These are phyloP conservation scores for Gavia stellata DNA, from an alignment of 2,113 vertebrate genomes.

Conservation along the genomic window DNA sequence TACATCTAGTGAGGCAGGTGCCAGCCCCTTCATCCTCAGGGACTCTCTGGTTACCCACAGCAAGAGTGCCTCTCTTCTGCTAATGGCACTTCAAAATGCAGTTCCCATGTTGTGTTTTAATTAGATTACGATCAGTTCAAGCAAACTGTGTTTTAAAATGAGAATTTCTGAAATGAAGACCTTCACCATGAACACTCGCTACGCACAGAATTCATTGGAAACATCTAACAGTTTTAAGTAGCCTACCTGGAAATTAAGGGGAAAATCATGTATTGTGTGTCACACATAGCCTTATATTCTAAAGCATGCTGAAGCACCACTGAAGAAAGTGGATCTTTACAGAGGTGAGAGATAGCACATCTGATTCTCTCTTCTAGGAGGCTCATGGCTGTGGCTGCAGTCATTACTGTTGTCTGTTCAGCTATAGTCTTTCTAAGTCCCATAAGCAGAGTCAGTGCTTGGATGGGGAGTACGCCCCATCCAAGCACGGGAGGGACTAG, in stretches of 20 bases:
- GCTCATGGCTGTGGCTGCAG: background rate
- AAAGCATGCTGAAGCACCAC: background rate
- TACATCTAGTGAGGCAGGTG: background rate
- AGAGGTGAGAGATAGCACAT: background rate
- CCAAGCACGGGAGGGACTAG: fast-evolving
- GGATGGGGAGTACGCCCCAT: background rate
- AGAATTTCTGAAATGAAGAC: background rate
- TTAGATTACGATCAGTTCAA: background rate
- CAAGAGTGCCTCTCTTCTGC: background rate
- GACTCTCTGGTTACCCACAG: background rate
- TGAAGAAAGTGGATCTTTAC: background rate
- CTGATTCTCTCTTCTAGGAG: background rate
- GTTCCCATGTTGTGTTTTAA: background rate
- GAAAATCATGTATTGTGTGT: fast-evolving
- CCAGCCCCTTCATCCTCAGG: background rate
- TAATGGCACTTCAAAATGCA: background rate
- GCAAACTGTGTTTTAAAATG: background rate
- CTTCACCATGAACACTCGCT: background rate
- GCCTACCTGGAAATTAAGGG: background rate
- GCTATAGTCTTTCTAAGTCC: background rate
- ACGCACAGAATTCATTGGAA: background rate
- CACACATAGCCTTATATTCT: background rate
- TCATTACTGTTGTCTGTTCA: background rate
- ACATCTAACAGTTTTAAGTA: background rate
- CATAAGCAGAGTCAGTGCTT: background rate